These are phyloP conservation scores for Perithous albicinctus DNA, from an alignment of 2,888 invertebrate species.

Conservation along the genomic window DNA sequence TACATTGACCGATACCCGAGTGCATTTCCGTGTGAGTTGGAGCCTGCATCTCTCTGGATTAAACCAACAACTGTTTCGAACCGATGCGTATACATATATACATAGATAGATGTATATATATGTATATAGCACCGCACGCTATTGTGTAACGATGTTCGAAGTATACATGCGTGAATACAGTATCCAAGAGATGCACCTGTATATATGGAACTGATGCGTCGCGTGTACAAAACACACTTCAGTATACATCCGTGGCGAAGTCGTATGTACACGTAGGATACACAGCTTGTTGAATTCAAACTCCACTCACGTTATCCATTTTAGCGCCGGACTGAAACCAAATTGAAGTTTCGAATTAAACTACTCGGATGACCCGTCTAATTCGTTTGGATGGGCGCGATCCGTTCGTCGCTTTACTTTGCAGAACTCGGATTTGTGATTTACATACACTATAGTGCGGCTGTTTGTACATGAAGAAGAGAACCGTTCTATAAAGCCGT, in stretches of 20 bases:
- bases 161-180: constrained; percentile 22
- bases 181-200: not conserved
- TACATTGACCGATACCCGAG: constrained; percentile 69
- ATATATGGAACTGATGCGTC: constrained; percentile 4
- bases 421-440: constrained; percentile 16
- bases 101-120: not conserved
- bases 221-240: not conserved
- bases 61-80: constrained; percentile 69
- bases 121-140: not conserved
- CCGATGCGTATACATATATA: constrained; percentile 13
- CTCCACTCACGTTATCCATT: constrained; percentile 74
- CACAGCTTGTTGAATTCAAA: constrained; percentile 53
- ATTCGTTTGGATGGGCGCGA: constrained; percentile 47
- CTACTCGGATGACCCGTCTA: constrained; percentile 72
- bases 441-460: not conserved
- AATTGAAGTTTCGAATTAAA: constrained; percentile 82
- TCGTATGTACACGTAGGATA: constrained; percentile 2
- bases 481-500: too few species aligned
- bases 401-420: constrained; percentile 36
- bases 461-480: not conserved
- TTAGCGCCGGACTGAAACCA: constrained; percentile 72
- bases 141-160: not conserved
- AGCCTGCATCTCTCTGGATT: constrained; percentile 72
- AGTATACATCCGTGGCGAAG: not conserved
- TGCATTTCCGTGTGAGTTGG: constrained; percentile 75